These are phyloP conservation scores for Anoplophora glabripennis DNA, from an alignment of 1,140 invertebrate species.

Conservation along the genomic window DNA sequence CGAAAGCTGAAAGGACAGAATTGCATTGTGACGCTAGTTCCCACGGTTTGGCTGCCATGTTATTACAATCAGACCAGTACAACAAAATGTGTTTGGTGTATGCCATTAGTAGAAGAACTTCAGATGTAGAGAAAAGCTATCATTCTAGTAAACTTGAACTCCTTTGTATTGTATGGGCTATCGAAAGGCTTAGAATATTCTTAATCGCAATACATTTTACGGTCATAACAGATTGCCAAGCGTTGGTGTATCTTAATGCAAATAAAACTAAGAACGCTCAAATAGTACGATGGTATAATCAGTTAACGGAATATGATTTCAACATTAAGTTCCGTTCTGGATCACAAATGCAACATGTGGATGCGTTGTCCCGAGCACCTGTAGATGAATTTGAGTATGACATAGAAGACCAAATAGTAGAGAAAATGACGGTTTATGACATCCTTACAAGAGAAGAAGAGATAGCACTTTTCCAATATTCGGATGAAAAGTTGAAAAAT, in stretches of 20 bases:
- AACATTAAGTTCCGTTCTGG: constrained; percentile 35
- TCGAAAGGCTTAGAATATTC: constrained; percentile 31
- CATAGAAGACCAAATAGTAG: no score
- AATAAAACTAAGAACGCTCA: constrained; percentile 36
- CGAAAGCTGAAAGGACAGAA: background rate
- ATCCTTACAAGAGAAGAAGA: no score
- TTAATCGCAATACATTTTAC: constrained; percentile 28
- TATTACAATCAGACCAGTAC: no score
- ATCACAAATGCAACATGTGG: constrained; percentile 37
- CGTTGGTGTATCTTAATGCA: constrained; percentile 22
- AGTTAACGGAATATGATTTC: constrained; percentile 35
- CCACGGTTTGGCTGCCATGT: no score
- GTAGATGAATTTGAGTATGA: background rate
- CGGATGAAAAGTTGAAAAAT: no score
- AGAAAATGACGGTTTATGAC: no score
- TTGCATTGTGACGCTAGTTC: background rate
- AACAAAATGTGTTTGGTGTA: no score
- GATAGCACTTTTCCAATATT: no score
- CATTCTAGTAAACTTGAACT: constrained; percentile 47
- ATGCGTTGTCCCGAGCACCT: constrained; percentile 34
- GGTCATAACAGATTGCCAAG: constrained; percentile 38
- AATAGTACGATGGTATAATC: constrained; percentile 37
- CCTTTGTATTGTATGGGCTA: constrained; percentile 7
- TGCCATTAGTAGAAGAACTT: no score
- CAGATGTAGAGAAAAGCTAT: constrained; percentile 15